These are phyloP conservation scores for Chrosomus eos DNA, from an alignment of 2,797 vertebrate genomes.

Conservation along the genomic window DNA sequence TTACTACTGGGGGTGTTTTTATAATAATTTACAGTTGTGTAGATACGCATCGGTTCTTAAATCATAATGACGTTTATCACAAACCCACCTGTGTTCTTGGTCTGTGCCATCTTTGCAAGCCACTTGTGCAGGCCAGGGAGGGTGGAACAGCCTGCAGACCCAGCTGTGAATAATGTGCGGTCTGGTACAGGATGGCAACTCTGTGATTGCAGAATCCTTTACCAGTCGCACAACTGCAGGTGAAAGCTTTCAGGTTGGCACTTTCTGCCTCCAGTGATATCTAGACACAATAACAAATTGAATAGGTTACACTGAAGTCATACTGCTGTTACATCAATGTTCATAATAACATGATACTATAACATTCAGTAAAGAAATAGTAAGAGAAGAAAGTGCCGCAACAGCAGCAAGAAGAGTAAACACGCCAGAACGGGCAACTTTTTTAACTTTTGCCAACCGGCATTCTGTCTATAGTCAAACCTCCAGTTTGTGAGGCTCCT, in stretches of 20 bases:
- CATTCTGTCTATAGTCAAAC: not conserved
- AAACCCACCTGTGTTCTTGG: no score
- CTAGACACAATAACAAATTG: not conserved
- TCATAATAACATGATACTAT: not conserved
- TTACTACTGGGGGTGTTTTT: no score
- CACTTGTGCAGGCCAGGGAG: no score
- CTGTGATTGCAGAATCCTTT: slow-evolving; percentile 6
- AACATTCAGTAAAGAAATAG: not conserved
- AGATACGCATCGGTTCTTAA: no score
- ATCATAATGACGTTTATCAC: no score
- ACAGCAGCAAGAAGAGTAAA: not conserved
- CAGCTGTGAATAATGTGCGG: not conserved
- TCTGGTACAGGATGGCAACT: not conserved
- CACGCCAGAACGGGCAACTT: no score
- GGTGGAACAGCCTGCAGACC: no score
- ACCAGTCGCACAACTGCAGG: not conserved
- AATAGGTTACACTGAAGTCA: slow-evolving; percentile 7
- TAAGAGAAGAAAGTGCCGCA: no score
- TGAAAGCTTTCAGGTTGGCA: not conserved
- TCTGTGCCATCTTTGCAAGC: no score
- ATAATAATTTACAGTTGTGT: no score
- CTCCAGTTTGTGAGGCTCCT: no score
- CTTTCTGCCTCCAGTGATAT: not conserved
- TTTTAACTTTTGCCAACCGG: not conserved
- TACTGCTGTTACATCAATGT: not conserved